phyloP scores from a whole-genome alignment of 1,140 invertebrate genomes.

The Saxidomus purpurata region DNA sequence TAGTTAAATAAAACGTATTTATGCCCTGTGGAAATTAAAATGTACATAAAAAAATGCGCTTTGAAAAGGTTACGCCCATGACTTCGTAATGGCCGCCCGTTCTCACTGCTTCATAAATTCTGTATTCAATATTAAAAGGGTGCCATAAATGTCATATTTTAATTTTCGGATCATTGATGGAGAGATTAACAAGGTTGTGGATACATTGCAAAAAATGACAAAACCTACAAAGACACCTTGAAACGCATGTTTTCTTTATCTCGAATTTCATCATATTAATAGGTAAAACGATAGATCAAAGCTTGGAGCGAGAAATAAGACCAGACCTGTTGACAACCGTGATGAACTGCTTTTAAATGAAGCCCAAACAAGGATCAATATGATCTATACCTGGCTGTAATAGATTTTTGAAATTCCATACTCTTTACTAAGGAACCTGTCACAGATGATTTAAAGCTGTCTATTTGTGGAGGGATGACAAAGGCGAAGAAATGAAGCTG shows the following conservation, averaged over 20 bases:
- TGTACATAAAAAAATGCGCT: too few species aligned
- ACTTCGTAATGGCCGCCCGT: background rate
- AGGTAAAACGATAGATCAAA: slow-evolving; percentile 23
- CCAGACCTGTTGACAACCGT: background rate
- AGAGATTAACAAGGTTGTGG: background rate
- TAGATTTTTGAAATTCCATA: slow-evolving; percentile 33
- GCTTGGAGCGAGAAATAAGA: slow-evolving; percentile 22
- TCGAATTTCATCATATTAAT: slow-evolving; percentile 21
- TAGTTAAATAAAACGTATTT: too few species aligned
- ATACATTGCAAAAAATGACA: background rate
- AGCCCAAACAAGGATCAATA: slow-evolving; percentile 13
- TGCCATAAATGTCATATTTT: slow-evolving; percentile 23
- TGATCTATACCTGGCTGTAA: background rate
- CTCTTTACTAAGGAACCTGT: background rate
- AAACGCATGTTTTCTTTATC: slow-evolving; percentile 14
- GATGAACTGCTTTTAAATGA: background rate
- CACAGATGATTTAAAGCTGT: background rate
- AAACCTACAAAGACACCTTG: background rate
- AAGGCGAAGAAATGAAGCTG: background rate
- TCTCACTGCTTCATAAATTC: background rate
- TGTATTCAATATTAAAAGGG: background rate
- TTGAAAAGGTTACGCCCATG: background rate
- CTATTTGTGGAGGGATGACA: background rate
- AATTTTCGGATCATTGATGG: slow-evolving; percentile 2
- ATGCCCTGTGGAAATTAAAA: too few species aligned